Base-by-base conservation (phyloP, 2,797 vertebrate genomes). In the Ciconia nigra region DNA sequence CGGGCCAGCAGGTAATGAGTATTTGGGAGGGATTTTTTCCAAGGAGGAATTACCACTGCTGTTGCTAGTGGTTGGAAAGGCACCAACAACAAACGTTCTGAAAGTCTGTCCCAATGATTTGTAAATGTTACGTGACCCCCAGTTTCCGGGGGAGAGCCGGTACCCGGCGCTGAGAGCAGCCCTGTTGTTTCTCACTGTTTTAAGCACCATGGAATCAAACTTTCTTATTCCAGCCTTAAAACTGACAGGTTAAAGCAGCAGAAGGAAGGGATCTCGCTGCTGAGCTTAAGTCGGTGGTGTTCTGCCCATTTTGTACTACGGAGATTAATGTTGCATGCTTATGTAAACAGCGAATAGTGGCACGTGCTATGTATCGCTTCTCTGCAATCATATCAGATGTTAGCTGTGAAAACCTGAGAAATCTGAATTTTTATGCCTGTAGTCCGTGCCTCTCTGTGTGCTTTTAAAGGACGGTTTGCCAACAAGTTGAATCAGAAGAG, bases 51-150 rank as follows among this genome's bases (percentile, higher is more conserved):
- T 42, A 1, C n/a, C 22, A 2, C 16, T 14, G 0, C 31, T 66
- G 17, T 19, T 47, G 9, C 21, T 22, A 51, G 35, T 0, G 7
- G 25, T 3, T 59, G 65, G 66, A 62, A 62, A 49, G 15, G 42
- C 54, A 61, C 22, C 65, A 4, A 1, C 5, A 33, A 9, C 1
- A 15, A 67, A 21, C 11, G 3, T 22, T 47, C 7, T 44, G 44
- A 52, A 54, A 69, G 37, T 14, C 55, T 14, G 0, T 10, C 7
- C 17, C 51, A 20, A 1, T 19, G n/a, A 21, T 6, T 15, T 69
- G 11, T 57, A 44, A 67, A n/a, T 6, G 11, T 31, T 47, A 8
- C 0, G 1, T 21, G 73, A 33, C 10, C 5, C 9, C 3, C 9
- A 9, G 22, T 61, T 76, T 47, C 72, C 41, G 21, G 49, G n/a